These are phyloP conservation scores for Poeciliopsis retropinna DNA, from an alignment of 2,113 vertebrate genomes.

Conservation along the genomic window DNA sequence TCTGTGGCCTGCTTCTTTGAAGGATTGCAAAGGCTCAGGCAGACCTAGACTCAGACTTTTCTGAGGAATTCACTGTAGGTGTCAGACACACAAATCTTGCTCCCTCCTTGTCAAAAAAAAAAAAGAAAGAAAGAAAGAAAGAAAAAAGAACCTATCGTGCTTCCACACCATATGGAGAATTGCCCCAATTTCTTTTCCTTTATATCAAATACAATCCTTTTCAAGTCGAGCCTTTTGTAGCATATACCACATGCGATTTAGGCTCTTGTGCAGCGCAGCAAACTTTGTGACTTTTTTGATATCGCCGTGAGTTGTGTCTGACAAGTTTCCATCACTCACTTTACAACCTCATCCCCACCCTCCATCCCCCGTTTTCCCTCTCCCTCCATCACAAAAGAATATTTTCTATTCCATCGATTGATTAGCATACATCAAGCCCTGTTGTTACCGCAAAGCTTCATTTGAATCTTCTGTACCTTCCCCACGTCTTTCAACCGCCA, in stretches of 20 bases:
- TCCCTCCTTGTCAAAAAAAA: constrained; percentile 45
- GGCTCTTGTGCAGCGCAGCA: constrained; percentile 68
- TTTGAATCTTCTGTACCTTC: constrained; percentile 73
- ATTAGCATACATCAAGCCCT: constrained; percentile 79
- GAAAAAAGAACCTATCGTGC: constrained; percentile 27
- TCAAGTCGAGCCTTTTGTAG: constrained; percentile 67
- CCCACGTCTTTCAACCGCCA: constrained; percentile 77
- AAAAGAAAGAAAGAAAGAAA: neutral
- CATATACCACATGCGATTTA: constrained; percentile 70
- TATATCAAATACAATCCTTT: constrained; percentile 58
- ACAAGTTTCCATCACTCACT: constrained; percentile 75
- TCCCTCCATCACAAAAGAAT: constrained; percentile 41
- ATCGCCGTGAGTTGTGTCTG: constrained; percentile 64
- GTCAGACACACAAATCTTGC: constrained; percentile 55
- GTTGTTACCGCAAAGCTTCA: constrained; percentile 71
- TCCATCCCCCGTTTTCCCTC: constrained; percentile 15
- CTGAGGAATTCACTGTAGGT: constrained; percentile 63
- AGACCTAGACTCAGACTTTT: constrained; percentile 59
- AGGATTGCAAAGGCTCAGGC: constrained; percentile 50
- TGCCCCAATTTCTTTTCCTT: constrained; percentile 71
- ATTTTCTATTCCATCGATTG: constrained; percentile 68
- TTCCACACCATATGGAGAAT: constrained; percentile 64
- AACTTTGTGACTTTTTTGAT: constrained; percentile 75
- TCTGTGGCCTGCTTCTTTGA: constrained; percentile 63
- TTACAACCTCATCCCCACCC: constrained; percentile 6